A percentile compares a stretch with the other conserved stretches of the same genome.
Evolutionary conservation across 2,797 vertebrate genomes (phyloP).

Genomic region (Rhinella marina): DNA sequence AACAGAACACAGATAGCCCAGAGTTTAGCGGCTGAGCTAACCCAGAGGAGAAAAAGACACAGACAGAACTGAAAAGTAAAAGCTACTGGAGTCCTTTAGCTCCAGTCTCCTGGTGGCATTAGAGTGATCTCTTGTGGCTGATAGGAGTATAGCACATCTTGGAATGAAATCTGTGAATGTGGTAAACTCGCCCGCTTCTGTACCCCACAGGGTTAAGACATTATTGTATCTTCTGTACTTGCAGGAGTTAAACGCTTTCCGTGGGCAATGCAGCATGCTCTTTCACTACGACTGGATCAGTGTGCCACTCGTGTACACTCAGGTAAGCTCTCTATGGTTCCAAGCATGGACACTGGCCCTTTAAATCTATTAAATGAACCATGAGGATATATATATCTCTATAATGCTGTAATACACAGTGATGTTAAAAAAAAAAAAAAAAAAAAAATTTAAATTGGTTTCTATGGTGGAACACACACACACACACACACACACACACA

Average conservation of each 20-base stretch:
- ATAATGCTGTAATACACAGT: too few relatives aligned
- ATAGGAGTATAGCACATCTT: neutral
- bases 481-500: too few relatives aligned
- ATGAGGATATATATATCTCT: too few relatives aligned
- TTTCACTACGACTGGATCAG: constrained; percentile 93
- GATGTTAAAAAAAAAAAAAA: too few relatives aligned
- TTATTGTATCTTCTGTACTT: neutral
- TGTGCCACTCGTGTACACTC: constrained; percentile 90
- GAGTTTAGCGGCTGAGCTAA: too few relatives aligned
- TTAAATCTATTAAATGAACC: neutral
- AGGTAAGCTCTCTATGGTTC: constrained; percentile 73
- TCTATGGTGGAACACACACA: too few relatives aligned
- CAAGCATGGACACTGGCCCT: neutral
- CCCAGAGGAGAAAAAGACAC: too few relatives aligned
- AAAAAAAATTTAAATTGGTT: too few relatives aligned
- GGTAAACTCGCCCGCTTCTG: neutral
- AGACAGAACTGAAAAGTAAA: too few relatives aligned
- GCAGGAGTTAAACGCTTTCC: constrained; percentile 85
- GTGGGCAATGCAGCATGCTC: constrained; percentile 89
- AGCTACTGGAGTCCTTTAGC: too few relatives aligned
- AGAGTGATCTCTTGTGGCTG: neutral
- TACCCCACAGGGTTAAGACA: too few relatives aligned
- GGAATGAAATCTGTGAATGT: neutral
- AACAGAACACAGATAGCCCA: too few relatives aligned
- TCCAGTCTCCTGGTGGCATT: neutral